These are phyloP conservation scores for Agrochola lychnidis DNA, from an alignment of 2,888 invertebrate genomes.

Conservation along the genomic window DNA sequence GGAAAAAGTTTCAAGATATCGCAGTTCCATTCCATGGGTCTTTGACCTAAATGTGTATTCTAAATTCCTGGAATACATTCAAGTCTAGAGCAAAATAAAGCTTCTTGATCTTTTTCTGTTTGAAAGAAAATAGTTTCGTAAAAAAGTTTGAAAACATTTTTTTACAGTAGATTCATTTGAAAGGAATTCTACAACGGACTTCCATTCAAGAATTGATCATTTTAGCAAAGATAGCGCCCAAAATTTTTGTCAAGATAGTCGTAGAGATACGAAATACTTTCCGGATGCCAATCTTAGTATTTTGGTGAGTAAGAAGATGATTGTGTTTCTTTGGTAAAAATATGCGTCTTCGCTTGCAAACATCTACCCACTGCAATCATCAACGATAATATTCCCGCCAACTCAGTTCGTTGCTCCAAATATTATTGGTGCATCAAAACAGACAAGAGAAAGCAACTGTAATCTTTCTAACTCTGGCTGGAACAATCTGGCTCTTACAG, in stretches of 20 bases:
- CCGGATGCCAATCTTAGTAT: neutral
- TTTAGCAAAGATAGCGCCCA: slow-evolving; percentile 4
- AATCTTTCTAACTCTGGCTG: slow-evolving; percentile 39
- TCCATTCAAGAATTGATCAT: slow-evolving; percentile 10
- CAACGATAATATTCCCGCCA: slow-evolving; percentile 60
- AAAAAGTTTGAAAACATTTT: neutral
- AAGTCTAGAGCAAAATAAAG: slow-evolving; percentile 14
- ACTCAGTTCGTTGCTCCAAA: slow-evolving; percentile 65
- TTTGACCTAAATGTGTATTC: slow-evolving; percentile 51
- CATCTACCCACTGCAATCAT: slow-evolving; percentile 53
- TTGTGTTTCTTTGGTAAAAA: slow-evolving; percentile 17
- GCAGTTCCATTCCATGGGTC: slow-evolving; percentile 20
- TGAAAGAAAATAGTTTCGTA: neutral
- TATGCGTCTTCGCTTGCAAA: slow-evolving; percentile 20
- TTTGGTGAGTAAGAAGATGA: slow-evolving; percentile 11
- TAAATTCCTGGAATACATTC: slow-evolving; percentile 34
- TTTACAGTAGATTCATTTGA: neutral
- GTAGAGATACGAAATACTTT: neutral
- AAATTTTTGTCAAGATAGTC: neutral
- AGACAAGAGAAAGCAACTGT: slow-evolving; percentile 60
- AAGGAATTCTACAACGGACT: slow-evolving; percentile 1
- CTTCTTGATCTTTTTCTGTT: neutral
- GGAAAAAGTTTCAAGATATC: slow-evolving; percentile 30
- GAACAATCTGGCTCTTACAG: slow-evolving; percentile 31
- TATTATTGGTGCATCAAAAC: slow-evolving; percentile 58